Base-by-base conservation (phyloP, 2,797 vertebrate species). In the Thaleichthys pacificus region DNA sequence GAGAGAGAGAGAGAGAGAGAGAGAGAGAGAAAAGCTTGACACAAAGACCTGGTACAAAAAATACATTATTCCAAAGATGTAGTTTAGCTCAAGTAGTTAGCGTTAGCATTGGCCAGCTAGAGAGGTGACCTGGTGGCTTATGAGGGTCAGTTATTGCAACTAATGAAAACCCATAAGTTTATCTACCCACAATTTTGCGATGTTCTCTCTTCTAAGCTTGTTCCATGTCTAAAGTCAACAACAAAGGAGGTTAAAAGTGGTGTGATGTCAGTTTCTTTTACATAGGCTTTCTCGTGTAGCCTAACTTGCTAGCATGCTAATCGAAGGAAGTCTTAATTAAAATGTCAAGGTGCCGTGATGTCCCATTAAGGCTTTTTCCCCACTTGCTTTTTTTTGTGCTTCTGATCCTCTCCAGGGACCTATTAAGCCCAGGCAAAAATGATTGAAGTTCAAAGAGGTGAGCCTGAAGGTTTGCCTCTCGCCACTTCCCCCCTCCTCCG, bases 371-470 rank as follows among this genome's bases (percentile, higher is more conserved):
- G 75, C 75, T 63, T 68, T 76, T 73, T 56, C 35, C 28, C 66
- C 65, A 66, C 73, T 67, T 83, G 89, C 86, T 89, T 85, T 86
- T 83, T 88, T 47, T 2, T 11, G 42, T 8, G 85, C 86, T 83
- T 92, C 89, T 92, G 89, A 92, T 92, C 89, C 90, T 93, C 92
- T 90, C 89, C 83, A 77, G 92, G 89, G 92, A 92, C 91, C 92
- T 92, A 93, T 94, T 94, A 94, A 91, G 89, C 87, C 77, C 83
- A 81, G 91, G 90, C 88, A 88, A 87, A 91, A 91, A 91, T 93
- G 91, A 93, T 93, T 93, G 92, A 93, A 92, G 93, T 94, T 94
- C 92, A 93, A 92, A 93, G 91, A 91, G 91, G 89, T 89, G 91
- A 92, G 88, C 86, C 86, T 84, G 91, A 93, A 93, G 93, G 91